These are phyloP conservation scores for Sander lucioperca DNA, from an alignment of 2,113 vertebrate species.

Conservation along the genomic window DNA sequence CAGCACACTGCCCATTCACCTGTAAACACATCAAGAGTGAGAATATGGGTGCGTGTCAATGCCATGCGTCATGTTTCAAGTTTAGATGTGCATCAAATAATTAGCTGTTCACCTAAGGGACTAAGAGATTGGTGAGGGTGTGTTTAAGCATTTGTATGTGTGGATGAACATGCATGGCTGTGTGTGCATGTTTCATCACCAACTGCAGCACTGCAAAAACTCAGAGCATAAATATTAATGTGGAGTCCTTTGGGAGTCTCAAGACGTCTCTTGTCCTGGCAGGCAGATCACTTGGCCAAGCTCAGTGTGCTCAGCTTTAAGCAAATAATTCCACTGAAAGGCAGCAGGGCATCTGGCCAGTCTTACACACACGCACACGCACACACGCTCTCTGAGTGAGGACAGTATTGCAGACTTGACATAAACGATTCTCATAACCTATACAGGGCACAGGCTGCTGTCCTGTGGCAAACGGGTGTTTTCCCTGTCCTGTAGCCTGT, in stretches of 20 bases:
- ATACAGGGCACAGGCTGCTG: constrained; percentile 21
- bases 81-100: constrained; percentile 38
- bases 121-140: constrained; percentile 24
- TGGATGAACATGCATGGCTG: constrained; percentile 35
- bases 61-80: neutral
- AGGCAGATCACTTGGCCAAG: constrained; percentile 78
- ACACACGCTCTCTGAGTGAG: constrained; percentile 37
- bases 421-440: constrained; percentile 44
- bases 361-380: constrained; percentile 29
- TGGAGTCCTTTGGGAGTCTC: constrained; percentile 77
- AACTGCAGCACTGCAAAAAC: constrained; percentile 83
- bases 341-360: constrained; percentile 79
- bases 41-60: neutral
- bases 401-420: constrained; percentile 55
- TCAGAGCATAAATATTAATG: constrained; percentile 84
- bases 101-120: constrained; percentile 32
- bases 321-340: constrained; percentile 83
- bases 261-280: constrained; percentile 84
- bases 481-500: constrained; percentile 34
- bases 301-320: constrained; percentile 77
- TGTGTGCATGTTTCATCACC: constrained; percentile 73
- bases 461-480: constrained; percentile 32
- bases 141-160: constrained; percentile 35
- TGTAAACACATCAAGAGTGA: constrained; percentile 73
- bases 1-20: constrained; percentile 99